A percentile compares a stretch with the other conserved stretches of the same genome.
These are phyloP conservation scores for Corythoichthys intestinalis DNA, from an alignment of 2,113 vertebrate species.

Conservation along the genomic window DNA sequence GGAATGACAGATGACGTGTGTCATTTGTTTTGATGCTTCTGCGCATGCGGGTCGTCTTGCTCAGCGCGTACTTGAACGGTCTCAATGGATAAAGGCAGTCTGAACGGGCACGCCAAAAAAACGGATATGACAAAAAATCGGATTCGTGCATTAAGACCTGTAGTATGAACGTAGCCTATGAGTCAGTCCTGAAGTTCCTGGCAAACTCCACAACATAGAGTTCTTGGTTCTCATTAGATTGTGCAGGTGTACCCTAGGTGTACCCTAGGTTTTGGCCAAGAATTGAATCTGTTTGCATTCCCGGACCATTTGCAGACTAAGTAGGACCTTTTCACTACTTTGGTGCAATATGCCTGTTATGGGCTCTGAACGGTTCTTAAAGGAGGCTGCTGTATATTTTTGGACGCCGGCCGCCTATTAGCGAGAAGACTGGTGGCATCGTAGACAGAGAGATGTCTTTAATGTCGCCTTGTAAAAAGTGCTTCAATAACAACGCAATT, in stretches of 20 bases:
- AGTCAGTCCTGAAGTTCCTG: too few species aligned
- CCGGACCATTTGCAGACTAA: not conserved
- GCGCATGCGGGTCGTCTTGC: too few species aligned
- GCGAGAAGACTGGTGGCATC: conserved; percentile 42
- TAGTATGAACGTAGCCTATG: too few species aligned
- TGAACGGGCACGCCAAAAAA: too few species aligned
- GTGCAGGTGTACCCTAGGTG: not conserved
- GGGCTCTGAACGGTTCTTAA: conserved; percentile 41
- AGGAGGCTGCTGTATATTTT: conserved; percentile 27
- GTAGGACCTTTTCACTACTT: conserved; percentile 25
- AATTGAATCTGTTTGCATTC: not conserved
- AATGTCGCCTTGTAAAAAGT: conserved; percentile 56
- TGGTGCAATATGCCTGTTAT: conserved; percentile 23
- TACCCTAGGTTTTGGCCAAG: not conserved
- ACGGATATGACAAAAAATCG: too few species aligned
- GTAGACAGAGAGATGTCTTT: conserved; percentile 34
- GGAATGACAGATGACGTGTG: too few species aligned
- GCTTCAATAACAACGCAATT: conserved; percentile 66
- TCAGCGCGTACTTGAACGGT: too few species aligned
- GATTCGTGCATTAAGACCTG: too few species aligned
- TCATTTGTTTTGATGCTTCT: too few species aligned
- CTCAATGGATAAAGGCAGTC: too few species aligned
- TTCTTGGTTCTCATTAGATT: not conserved
- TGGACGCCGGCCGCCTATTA: conserved; percentile 38
- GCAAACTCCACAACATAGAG: too few species aligned